Evolutionary conservation across 2,888 invertebrate genomes (phyloP).

Genomic region (Melieria crassipennis): DNA sequence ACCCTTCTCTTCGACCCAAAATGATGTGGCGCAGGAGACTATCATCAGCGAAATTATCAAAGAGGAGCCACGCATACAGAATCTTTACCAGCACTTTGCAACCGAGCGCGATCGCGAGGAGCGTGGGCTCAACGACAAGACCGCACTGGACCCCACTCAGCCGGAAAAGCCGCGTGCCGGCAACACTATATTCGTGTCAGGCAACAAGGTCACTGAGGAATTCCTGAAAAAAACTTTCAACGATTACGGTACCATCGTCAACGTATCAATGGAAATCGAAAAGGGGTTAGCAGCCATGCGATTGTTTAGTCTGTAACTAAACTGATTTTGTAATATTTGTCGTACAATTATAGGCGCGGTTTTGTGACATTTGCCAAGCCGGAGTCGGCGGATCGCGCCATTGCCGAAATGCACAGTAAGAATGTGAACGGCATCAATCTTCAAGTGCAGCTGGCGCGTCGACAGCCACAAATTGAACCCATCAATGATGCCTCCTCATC

Average conservation of each 20-base stretch:
- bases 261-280: slow-evolving; percentile 85
- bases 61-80: slow-evolving; percentile 69
- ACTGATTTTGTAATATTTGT: not conserved
- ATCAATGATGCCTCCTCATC: slow-evolving; percentile 79
- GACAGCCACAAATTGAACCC: slow-evolving; percentile 82
- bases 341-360: slow-evolving; percentile 73
- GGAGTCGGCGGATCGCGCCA: slow-evolving; percentile 86
- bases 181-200: slow-evolving; percentile 84
- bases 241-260: slow-evolving; percentile 77
- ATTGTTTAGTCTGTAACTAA: not conserved
- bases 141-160: slow-evolving; percentile 54
- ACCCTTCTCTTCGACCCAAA: slow-evolving; percentile 87
- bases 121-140: slow-evolving; percentile 68
- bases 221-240: slow-evolving; percentile 80
- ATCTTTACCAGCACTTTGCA: slow-evolving; percentile 82
- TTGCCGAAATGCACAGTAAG: slow-evolving; percentile 82
- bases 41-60: slow-evolving; percentile 76
- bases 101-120: slow-evolving; percentile 75
- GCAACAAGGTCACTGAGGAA: slow-evolving; percentile 82
- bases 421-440: slow-evolving; percentile 79
- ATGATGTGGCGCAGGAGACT: slow-evolving; percentile 77
- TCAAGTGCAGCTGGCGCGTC: slow-evolving; percentile 82
- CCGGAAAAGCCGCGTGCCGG: slow-evolving; percentile 77
- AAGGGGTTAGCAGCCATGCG: slow-evolving; percentile 72
- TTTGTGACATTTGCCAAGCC: slow-evolving; percentile 92